phyloP scores from a whole-genome alignment of 2,113 vertebrate species.

The Diadophis punctatus region DNA sequence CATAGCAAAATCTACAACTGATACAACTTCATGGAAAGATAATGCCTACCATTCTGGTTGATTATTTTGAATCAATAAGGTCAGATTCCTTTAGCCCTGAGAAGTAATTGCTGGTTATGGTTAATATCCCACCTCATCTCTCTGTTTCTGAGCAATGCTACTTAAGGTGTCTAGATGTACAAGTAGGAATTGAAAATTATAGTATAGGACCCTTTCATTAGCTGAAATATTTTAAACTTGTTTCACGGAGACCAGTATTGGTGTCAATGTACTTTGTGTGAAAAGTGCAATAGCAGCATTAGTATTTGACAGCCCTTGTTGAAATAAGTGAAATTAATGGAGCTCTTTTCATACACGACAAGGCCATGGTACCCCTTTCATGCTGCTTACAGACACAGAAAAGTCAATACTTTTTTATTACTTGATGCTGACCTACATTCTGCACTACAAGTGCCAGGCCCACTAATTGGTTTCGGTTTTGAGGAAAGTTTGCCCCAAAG shows the following conservation, averaged over 20 bases:
- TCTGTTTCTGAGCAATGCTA: slow-evolving; percentile 43
- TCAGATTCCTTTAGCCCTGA: slow-evolving; percentile 40
- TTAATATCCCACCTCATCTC: slow-evolving; percentile 52
- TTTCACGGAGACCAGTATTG: slow-evolving; percentile 69
- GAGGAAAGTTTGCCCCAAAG: slow-evolving; percentile 83
- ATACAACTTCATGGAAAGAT: background rate
- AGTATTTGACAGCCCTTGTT: slow-evolving; percentile 82
- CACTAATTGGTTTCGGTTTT: slow-evolving; percentile 88
- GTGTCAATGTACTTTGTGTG: slow-evolving; percentile 79
- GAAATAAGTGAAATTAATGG: slow-evolving; percentile 93
- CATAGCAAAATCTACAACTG: background rate
- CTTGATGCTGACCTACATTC: slow-evolving; percentile 86
- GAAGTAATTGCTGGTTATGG: slow-evolving; percentile 44
- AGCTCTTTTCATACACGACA: slow-evolving; percentile 86
- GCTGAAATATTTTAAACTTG: slow-evolving; percentile 80
- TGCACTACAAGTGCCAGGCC: slow-evolving; percentile 81
- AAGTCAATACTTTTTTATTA: slow-evolving; percentile 94
- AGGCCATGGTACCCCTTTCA: slow-evolving; percentile 84
- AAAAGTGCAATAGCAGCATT: slow-evolving; percentile 84
- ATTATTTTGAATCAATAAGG: slow-evolving; percentile 51
- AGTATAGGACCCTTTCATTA: slow-evolving; percentile 51
- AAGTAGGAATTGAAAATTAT: slow-evolving; percentile 66
- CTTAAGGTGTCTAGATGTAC: slow-evolving; percentile 50
- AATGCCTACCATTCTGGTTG: slow-evolving; percentile 38
- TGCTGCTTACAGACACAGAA: slow-evolving; percentile 85